A percentile compares a stretch with the other conserved stretches of the same genome.
Evolutionary conservation across 1,140 invertebrate species (phyloP).

Genomic region (Cyclina sinensis): DNA sequence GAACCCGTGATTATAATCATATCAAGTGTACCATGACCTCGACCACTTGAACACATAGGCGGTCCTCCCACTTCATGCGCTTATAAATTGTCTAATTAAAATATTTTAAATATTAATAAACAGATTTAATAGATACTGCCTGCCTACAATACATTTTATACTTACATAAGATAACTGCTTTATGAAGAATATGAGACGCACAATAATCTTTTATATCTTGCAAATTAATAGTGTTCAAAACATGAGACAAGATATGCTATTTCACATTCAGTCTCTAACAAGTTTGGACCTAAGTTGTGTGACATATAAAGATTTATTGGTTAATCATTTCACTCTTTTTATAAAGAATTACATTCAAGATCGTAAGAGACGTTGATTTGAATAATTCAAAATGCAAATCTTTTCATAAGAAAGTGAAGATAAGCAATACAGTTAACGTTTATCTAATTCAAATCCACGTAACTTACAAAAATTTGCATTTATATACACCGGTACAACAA

Average conservation of each 20-base stretch:
- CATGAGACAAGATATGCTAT: neutral
- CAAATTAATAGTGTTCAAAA: neutral
- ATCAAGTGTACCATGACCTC: too few relatives aligned
- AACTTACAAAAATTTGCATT: too few relatives aligned
- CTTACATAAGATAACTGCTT: neutral
- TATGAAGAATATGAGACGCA: neutral
- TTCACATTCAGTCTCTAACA: neutral
- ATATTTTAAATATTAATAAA: too few relatives aligned
- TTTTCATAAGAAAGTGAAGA: neutral
- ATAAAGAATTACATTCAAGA: constrained; percentile 19
- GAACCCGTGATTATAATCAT: too few relatives aligned
- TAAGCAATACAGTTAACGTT: neutral
- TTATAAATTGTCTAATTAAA: too few relatives aligned
- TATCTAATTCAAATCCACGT: neutral
- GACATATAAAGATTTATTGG: neutral
- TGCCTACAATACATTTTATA: too few relatives aligned
- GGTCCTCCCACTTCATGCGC: too few relatives aligned
- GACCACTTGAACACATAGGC: too few relatives aligned
- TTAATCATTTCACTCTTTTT: constrained; percentile 13
- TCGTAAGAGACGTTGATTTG: neutral
- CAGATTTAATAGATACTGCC: too few relatives aligned
- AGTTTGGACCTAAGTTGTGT: neutral
- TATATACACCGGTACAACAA: too few relatives aligned
- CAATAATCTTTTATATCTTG: neutral
- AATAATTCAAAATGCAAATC: constrained; percentile 29